Base-by-base conservation (phyloP, 92 coral and sea anemone species). In the Porites cylindrica region DNA sequence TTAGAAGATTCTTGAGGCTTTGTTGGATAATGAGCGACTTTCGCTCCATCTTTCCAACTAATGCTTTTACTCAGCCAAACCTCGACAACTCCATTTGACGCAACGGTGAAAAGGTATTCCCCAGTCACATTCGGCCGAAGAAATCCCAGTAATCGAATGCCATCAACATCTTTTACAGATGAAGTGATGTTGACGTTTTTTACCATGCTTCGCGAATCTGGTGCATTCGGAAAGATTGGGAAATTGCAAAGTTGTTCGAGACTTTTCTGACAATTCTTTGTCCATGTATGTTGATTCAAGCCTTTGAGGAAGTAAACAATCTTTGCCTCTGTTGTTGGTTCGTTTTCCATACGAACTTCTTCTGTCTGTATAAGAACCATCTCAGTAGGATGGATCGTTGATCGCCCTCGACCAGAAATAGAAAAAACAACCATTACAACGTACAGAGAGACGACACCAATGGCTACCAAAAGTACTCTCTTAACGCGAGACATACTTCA, bases 221-320 rank as follows among this genome's bases (percentile, higher is more conserved):
- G 92, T 1, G 92, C 92, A 13, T 70, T 70, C 5, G 92, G 92
- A 65, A 84, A 89, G 63, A 84, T 78, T 32, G 92, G 92, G n/a
- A 65, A 89, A 21, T 84, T 51, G 52, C 92, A 89, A 2, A 77
- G 70, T 58, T 69, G 63, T 84, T 89, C 69, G 26, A 78, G 14
- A n/a, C 78, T 78, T 51, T 19, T 84, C 69, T 54, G 75, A 21
- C 92, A 89, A 19, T 84, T 51, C 12, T 62, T 81, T 75, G 71
- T 38, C 92, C 92, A 89, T 11, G 51, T 68, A 16, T 89, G 89
- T 13, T 68, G 82, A 38, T 84, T 89, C 54, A 89, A 69, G 23
- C 92, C 92, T 16, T 72, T 19, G 61, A 38, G 5, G 47, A 56
- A 56, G 14, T 8, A 2, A 8, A 56, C 61, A 56, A 56, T 17